Evolutionary conservation across 1,140 invertebrate genomes (phyloP), one percentile per base, ranked within the genome.

Genomic region (Cardiocondyla obscurior): DNA sequence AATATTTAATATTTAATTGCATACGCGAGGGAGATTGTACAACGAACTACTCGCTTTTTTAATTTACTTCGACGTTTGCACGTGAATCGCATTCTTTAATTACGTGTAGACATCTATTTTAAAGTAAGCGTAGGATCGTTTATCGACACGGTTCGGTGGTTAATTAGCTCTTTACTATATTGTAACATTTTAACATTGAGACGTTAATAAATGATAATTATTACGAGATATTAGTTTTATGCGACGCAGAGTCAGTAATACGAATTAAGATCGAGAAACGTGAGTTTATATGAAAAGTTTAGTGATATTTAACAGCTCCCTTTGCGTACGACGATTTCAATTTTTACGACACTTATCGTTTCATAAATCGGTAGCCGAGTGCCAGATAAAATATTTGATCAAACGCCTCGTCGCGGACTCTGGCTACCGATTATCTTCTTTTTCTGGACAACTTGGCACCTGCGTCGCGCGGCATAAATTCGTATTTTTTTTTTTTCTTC

Each of bases 1-100:
- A 16, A 79, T 19, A 51, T 16, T 67, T 67, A 42, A 55, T 79
- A 67, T 79, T 53, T 53, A 69, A 67, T 79, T 67, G 46, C 19
- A 14, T 16, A 39, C n/a, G 36, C 46, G n/a, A 79, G 19, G n/a
- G n/a, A 19, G 22, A 57, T 53, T 57, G 25, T 22, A 28, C 28
- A 58, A 74, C 53, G 4, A 67, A 5, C 25, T 33, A 16, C 39
- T 39, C 25, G 36, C n/a, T 22, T 39, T 53, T 53, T 53, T 46
- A 53, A 30, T 53, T n/a, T 25, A 22, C 39, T 16, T 22, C n/a
- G 7, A 51, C n/a, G 8, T 65, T 67, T 22, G 14, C 16, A 19
- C 12, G 19, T n/a, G 55, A 74, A 12, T 74, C 8, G 39, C 19
- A 33, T 19, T 67, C 7, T 7, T 25, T 3, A 62, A 58, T 58